These are phyloP conservation scores for Phyllostomus discolor DNA, from an alignment of 2,113 vertebrate genomes.

Conservation along the genomic window DNA sequence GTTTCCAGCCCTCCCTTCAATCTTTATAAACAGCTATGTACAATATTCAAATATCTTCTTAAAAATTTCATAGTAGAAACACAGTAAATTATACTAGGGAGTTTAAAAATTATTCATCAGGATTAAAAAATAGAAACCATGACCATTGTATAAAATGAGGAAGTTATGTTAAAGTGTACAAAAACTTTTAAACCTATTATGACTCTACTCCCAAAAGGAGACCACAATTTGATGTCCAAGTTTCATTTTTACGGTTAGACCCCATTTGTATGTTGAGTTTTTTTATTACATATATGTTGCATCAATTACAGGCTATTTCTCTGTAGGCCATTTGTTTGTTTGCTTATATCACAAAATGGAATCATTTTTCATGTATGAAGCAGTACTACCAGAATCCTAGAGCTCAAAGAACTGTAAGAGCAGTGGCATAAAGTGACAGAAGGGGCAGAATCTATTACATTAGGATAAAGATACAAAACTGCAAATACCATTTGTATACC, in stretches of 20 bases:
- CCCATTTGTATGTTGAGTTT: neutral
- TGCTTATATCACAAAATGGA: neutral
- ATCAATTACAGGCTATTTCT: neutral
- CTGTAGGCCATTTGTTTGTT: neutral
- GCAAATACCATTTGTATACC: neutral
- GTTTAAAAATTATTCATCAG: neutral
- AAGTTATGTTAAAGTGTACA: neutral
- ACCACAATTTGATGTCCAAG: neutral
- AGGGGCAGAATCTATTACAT: neutral
- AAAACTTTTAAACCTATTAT: neutral
- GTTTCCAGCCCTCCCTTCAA: neutral
- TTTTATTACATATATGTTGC: neutral
- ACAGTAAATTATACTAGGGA: neutral
- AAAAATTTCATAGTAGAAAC: neutral
- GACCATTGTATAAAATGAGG: neutral
- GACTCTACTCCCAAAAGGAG: neutral
- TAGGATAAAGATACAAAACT: neutral
- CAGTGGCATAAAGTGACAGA: neutral
- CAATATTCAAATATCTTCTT: neutral
- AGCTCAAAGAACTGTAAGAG: neutral
- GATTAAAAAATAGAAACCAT: neutral
- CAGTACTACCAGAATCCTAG: neutral
- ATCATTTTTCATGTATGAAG: neutral
- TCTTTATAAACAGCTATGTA: neutral
- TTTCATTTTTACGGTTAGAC: slow-evolving; percentile 17